Percentiles rank a stretch among this genome's conserved stretches.
phyloP scores from a whole-genome alignment of 1,140 invertebrate genomes.

The Drosophila hydei region DNA sequence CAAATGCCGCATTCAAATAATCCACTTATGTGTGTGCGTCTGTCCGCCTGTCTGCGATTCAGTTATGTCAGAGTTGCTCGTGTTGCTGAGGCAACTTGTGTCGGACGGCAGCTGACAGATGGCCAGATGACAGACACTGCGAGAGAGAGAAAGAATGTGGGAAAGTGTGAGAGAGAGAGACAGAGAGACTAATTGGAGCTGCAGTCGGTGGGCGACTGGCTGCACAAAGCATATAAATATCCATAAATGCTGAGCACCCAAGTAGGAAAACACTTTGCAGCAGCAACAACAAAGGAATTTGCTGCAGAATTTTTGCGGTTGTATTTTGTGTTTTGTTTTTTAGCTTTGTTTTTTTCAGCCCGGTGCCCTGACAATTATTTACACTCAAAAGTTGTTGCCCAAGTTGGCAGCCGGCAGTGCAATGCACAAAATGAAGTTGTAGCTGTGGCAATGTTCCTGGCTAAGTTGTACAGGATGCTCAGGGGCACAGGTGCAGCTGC shows the following conservation, averaged over 20 bases:
- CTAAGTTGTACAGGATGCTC: conserved; percentile 23
- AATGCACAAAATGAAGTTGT: conserved; percentile 64
- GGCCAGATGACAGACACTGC: conserved; percentile 2
- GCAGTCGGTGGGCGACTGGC: conserved; percentile 24
- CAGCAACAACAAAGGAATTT: conserved; percentile 20
- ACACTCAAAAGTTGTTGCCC: conserved; percentile 74
- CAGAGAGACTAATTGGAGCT: conserved; percentile 58
- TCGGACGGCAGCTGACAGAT: conserved; percentile 39
- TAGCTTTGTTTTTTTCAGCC: conserved; percentile 19
- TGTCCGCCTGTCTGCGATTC: background rate
- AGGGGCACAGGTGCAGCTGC: conserved; percentile 10
- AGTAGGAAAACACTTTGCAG: conserved; percentile 38
- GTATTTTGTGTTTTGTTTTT: conserved; percentile 31
- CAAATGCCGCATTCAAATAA: background rate
- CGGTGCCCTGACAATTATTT: conserved; percentile 71
- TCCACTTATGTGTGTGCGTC: conserved; percentile 1
- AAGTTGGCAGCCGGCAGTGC: conserved; percentile 57
- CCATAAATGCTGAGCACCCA: conserved; percentile 63
- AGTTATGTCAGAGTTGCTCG: conserved; percentile 5
- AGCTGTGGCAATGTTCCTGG: conserved; percentile 23
- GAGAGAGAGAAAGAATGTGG: background rate
- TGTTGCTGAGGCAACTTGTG: conserved; percentile 20
- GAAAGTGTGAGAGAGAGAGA: background rate
- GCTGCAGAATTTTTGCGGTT: conserved; percentile 68
- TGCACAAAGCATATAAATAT: conserved; percentile 64